Base-by-base conservation (phyloP, 2,797 vertebrate genomes). In the Spatula clypeata region DNA sequence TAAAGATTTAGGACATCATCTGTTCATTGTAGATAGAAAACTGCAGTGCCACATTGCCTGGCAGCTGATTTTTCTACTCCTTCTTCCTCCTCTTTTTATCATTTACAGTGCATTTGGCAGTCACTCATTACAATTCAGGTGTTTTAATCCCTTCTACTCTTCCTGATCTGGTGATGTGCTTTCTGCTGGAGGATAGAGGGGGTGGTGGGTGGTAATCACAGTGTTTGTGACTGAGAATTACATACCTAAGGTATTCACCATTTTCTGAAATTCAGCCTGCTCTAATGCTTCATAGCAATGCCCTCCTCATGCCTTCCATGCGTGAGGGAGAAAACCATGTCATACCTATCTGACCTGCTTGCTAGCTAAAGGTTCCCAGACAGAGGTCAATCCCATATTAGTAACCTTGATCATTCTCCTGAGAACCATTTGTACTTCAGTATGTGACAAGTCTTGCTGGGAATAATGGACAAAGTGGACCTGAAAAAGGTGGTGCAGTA, bases 371-470 rank as follows among this genome's bases (percentile, higher is more conserved):
- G 42, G 44, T 53, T 92, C 32, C 61, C 71, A 88, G 74, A 83
- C 36, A 85, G 32, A 79, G 84, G 76, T 86, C 76, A 97, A 88
- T 88, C 76, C 85, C 1, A 0, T 85, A 87, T 85, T 87, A 90
- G n/a, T 69, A 97, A 75, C 34, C 34, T 60, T 40, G 16, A 42
- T 69, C 62, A 92, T 31, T 75, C 74, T 57, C 64, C 38, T 54
- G 32, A 85, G 18, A 44, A 62, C 65, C 38, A 31, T 29, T 67
- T 58, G 31, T 81, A 27, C 54, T 64, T 58, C 20, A 3, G 0
- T 10, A 57, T 19, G 31, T n/a, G 26, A 58, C 51, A 14, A 29
- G 38, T 49, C 65, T 66, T 80, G 42, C 21, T 38, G 14, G 13
- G 19, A 8, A 14, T 27, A 69, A 21, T 42, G 40, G 84, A 71